phyloP scores from a whole-genome alignment of 1,140 invertebrate species.

The Drosophila kanapiae region DNA sequence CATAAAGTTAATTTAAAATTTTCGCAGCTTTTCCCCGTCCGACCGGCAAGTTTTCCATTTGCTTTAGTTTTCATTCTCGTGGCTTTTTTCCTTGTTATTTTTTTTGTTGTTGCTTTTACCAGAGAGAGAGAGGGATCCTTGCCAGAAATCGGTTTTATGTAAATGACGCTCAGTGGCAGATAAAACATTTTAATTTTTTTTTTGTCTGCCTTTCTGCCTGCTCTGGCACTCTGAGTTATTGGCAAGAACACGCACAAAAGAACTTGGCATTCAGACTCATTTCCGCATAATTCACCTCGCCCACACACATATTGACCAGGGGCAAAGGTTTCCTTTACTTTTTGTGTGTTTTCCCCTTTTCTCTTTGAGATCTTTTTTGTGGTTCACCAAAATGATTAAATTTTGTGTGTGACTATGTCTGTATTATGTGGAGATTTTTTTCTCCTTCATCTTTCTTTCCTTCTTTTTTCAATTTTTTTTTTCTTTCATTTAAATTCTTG shows the following conservation, averaged over 20 bases:
- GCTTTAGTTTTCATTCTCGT: conserved; percentile 49
- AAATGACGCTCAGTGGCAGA: conserved; percentile 66
- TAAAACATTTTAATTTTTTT: conserved; percentile 61
- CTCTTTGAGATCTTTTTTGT: conserved; percentile 15
- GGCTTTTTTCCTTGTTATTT: conserved; percentile 10
- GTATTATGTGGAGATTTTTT: conserved; percentile 12
- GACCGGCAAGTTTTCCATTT: conserved; percentile 44
- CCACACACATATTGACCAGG: conserved; percentile 25
- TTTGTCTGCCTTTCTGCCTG: neutral
- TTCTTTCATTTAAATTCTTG: neutral
- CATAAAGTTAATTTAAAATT: conserved; percentile 77
- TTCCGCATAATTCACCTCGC: conserved; percentile 30
- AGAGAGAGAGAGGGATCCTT: conserved; percentile 14
- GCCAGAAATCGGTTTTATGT: conserved; percentile 75
- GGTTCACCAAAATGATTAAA: conserved; percentile 38
- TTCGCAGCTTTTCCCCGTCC: conserved; percentile 31
- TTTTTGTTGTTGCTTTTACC: neutral
- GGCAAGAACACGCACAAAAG: conserved; percentile 64
- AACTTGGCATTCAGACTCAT: conserved; percentile 57
- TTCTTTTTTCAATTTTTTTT: neutral
- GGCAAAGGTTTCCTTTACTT: conserved; percentile 3
- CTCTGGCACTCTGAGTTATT: conserved; percentile 60
- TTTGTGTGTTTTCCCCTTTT: neutral
- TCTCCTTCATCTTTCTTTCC: neutral
- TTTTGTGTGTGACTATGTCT: conserved; percentile 26